phyloP scores from a whole-genome alignment of 2,797 vertebrate species.

The Pelodytes ibericus region DNA sequence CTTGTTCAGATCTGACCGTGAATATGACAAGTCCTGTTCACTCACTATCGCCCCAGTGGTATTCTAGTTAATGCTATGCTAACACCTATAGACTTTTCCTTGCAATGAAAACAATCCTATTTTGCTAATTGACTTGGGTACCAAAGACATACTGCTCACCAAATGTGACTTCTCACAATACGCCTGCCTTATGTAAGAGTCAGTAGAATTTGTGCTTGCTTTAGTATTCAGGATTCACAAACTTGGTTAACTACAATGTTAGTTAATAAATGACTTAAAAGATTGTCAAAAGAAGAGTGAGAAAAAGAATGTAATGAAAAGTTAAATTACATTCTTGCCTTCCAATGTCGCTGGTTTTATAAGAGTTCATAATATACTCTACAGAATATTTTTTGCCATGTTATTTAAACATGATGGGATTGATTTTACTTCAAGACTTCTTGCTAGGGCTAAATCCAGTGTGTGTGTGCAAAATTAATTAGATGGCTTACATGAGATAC shows the following conservation, averaged over 20 bases:
- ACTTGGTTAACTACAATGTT: conserved; percentile 11
- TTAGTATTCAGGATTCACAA: conserved; percentile 32
- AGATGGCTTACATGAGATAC: conserved; percentile 56
- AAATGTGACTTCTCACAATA: no score
- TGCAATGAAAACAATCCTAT: no score
- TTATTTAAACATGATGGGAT: conserved; percentile 34
- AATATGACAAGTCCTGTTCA: no score
- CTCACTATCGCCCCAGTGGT: no score
- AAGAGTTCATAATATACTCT: conserved; percentile 43
- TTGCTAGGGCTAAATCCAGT: conserved; percentile 57
- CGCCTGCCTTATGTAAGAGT: no score
- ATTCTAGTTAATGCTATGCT: no score
- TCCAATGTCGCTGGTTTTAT: conserved; percentile 17
- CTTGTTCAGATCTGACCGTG: no score
- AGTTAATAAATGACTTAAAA: conserved; percentile 31
- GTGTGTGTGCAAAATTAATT: conserved; percentile 57
- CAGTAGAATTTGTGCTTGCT: not conserved
- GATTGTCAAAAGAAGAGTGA: conserved; percentile 33
- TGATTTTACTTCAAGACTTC: conserved; percentile 40
- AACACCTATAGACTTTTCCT: no score
- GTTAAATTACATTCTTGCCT: conserved; percentile 34
- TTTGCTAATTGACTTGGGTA: no score
- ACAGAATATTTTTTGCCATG: conserved; percentile 52
- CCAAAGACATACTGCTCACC: no score
- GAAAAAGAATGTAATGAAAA: conserved; percentile 35